phyloP scores from a whole-genome alignment of 2,797 vertebrate genomes.

The Coracias cyanogaster region DNA sequence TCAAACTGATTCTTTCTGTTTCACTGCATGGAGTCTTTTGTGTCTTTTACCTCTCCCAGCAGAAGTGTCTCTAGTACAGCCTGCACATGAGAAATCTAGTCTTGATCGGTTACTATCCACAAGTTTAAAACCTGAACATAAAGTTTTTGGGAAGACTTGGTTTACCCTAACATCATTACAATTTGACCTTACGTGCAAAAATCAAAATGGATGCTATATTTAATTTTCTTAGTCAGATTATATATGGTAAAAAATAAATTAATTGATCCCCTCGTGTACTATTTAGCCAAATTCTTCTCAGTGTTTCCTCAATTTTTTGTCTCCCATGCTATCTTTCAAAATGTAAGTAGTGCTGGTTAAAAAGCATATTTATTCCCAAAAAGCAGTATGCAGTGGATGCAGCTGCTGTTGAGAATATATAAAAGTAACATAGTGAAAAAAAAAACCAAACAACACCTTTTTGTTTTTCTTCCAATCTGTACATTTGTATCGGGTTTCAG shows the following conservation, averaged over 20 bases:
- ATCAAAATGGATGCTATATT: not conserved
- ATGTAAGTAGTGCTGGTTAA: not conserved
- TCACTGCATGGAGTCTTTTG: not conserved
- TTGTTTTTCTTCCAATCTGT: not conserved
- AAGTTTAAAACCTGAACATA: not conserved
- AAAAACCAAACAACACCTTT: not conserved
- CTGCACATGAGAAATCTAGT: not conserved
- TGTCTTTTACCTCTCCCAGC: not conserved
- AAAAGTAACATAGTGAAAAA: not conserved
- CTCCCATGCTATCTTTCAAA: not conserved
- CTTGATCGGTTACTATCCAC: not conserved
- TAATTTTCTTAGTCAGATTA: not conserved
- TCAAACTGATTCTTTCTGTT: not conserved
- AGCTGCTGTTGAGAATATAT: not conserved
- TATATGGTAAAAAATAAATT: not conserved
- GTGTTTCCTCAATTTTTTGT: not conserved
- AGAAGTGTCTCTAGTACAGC: not conserved
- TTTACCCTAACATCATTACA: not conserved
- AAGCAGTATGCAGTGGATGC: not conserved
- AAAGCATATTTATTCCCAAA: not conserved
- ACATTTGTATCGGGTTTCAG: not conserved
- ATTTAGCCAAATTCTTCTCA: not conserved
- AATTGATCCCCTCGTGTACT: not conserved
- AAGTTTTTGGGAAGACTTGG: not conserved
- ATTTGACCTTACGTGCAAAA: not conserved